Evolutionary conservation across 2,797 vertebrate species (phyloP), one percentile per base, ranked within the genome.

Genomic region (Spinus olivaceus): DNA sequence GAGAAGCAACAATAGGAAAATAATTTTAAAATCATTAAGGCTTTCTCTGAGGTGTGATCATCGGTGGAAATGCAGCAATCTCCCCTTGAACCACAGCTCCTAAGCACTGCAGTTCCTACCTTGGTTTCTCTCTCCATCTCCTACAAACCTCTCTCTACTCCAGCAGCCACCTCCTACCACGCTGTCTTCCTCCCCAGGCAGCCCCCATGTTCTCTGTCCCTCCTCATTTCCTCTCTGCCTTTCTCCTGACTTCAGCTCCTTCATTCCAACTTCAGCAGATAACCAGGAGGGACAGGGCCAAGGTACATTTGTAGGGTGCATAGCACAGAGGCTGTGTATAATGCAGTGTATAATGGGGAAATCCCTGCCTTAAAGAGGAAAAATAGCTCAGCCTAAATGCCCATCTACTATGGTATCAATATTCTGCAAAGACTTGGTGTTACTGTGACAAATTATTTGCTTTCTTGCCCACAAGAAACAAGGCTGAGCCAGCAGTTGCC

Each of bases 391-490:
- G 30, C 37, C 22, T 6, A 32, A 80, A 60, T 30, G 60, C 28
- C 32, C 5, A 11, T 42, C 35, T 4, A 2, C 33, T 37, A 30
- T 0, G 0, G 61, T 54, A 78, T 57, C 25, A 35, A 49, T 19
- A 56, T 25, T 54, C 42, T 73, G 44, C 59, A 72, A 71, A 33
- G 25, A 14, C 18, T 28, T 2, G 0, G 17, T 37, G 17, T 27
- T 50, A 44, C n/a, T 33, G 28, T 3, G 8, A 20, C 13, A 33
- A 10, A 42, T 32, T 3, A 33, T 13, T 66, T 51, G 24, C 8
- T 77, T 66, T 61, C 25, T 61, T 69, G n/a, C 47, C 49, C 22
- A 32, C 1, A 6, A 76, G n/a, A 78, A 81, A 44, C 33, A 90
- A 89, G 37, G 15, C 12, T 14, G 2, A 51, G 16, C 22, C 22